Base-by-base conservation (phyloP, 2,797 vertebrate species). In the Fratercula arctica region DNA sequence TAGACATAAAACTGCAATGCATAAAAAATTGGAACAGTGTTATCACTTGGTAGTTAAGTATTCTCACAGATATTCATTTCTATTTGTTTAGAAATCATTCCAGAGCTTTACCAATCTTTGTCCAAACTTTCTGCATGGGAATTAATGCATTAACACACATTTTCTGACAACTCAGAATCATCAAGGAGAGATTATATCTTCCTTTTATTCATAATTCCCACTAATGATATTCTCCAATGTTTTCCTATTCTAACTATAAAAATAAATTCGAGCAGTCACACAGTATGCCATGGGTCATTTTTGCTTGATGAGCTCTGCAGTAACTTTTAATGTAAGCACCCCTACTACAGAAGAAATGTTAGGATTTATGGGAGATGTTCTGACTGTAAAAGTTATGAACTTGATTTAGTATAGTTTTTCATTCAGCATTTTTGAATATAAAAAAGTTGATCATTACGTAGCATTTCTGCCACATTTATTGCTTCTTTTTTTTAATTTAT, bases 371-470 rank as follows among this genome's bases (percentile, higher is more conserved):
- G 11, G 9, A 72, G 48, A 50, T 72, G 3, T 75, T 70, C 28
- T 63, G 48, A 85, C 67, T 23, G 5, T 10, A 70, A 56, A 83
- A 45, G 4, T 41, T 59, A n/a, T 15, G 6, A 75, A 45, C 13
- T 33, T 57, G 14, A 57, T 77, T 87, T 85, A 9, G 2, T 48
- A 23, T 4, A 23, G 3, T 8, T 45, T 56, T 73, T 74, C 23
- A 17, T 61, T 61, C 21, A 48, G 20, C 4, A 50, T 50, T 78
- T 70, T 75, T 92, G 1, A 67, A 63, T 59, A 46, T 16, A 61
- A 2, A 21, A 23, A 63, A 39, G 5, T 21, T 39, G 3, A 16
- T 51, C 0, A 63, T 63, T 78, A 41, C 4, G 13, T n/a, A 41
- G 7, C 16, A 67, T 51, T 76, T 57, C 26, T 80, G 14, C 3